Evolutionary conservation across 2,797 vertebrate species (phyloP), one percentile per base, ranked within the genome.

Genomic region (Mionectes olivaceus): DNA sequence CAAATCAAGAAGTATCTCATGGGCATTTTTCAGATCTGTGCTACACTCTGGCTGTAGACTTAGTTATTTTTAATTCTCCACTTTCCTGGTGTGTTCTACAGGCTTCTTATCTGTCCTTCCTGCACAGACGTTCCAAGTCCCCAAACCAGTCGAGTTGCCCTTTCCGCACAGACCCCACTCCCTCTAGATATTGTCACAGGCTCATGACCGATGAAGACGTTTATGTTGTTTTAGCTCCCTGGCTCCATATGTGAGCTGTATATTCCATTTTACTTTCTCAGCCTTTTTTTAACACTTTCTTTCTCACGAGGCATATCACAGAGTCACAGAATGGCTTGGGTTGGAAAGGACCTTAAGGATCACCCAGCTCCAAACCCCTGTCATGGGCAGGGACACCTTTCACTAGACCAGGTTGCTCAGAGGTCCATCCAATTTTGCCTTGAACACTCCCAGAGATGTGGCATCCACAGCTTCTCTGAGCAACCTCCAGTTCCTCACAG

Each of bases 91-190:
- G 30, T 65, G 32, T 64, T 67, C 16, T 81, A 5, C 41, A 78
- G 8, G 7, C n/a, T 85, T 74, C 43, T 35, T 52, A 11, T 13
- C 7, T 17, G 5, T 69, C 12, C 23, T 41, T 80, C 47, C 9
- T 5, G 15, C 27, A 19, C 28, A 43, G 60, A 53, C 9, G 3
- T 74, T 83, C 13, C n/a, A 64, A 60, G 24, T 39, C 4, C 24
- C 37, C 37, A 77, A 88, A 39, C 5, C 16, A 9, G 0, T 13
- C 19, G 64, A 68, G 33, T 19, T 2, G 0, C 4, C 22, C n/a
- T 44, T 88, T 87, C 37, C 30, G 41, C 22, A 5, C 0, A 9
- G n/a, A 28, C 25, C 9, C 19, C 4, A 2, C 1, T 1, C 1
- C 3, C 32, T 57, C 28, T 43, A 49, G 46, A 30, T 25, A 37